Evolutionary conservation across 92 coral and sea anemone species (phyloP), one percentile per base, ranked within the genome.

Genomic region (Palythoa grandis): DNA sequence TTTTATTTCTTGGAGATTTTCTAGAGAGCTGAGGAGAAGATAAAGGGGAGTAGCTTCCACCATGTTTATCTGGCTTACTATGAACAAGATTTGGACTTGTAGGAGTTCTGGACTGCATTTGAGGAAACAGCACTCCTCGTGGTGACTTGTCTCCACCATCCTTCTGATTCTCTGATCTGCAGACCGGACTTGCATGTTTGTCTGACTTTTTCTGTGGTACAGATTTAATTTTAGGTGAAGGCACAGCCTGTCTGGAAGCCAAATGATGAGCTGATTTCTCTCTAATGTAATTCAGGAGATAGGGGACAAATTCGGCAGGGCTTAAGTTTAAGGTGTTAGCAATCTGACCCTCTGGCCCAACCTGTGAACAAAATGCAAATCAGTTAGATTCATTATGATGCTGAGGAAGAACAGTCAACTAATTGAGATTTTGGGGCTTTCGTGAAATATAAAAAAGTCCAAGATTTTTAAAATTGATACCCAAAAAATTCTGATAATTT

Each of bases 181-280:
- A 35, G 79, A 78, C 35, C 1, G 35, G n/a, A 29, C 57, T 68
- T 75, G 88, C 56, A 86, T 73, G 72, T 52, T 43, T 88, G 74
- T 78, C 88, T 70, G 75, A 63, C 56, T 82, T 84, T 72, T 67
- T 82, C 60, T 77, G 72, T 13, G 83, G 67, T 12, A 85, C 82
- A 72, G 73, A 84, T 29, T 83, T 78, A 58, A 92, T 90, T 88
- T 93, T 96, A 37, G 98, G 99, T 60, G 91, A 82, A 3, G 93
- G 87, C n/a, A 91, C 92, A 73, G 86, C 91, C 77, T 93, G 98
- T 72, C 98, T 86, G 22, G 88, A 87, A 20, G 93, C 85, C 58
- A 95, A 92, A 75, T 94, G 96, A 43, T 92, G 95, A 23, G 94
- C 90, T 25, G 99, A 88, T 56, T 92, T 92, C 14, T 96, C 98